Conservation (phyloP, 2,113 vertebrate species). For the Cercopithecus mona region DNA sequence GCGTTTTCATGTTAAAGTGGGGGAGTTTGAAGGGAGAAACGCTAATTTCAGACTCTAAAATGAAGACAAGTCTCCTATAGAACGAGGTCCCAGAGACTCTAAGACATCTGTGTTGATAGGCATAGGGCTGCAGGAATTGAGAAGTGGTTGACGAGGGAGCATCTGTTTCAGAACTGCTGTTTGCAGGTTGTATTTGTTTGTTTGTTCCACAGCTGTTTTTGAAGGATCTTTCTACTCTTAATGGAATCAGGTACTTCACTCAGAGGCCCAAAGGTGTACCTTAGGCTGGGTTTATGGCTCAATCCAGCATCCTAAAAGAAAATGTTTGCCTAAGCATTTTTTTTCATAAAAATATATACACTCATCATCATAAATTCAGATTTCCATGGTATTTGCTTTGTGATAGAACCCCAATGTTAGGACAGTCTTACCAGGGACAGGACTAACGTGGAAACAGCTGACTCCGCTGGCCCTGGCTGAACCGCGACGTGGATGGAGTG, state of each 20-base stretch:
- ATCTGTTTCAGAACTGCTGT: too few relatives aligned
- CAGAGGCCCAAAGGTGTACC: not conserved
- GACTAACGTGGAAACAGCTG: fast-evolving
- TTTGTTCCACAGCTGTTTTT: fast-evolving
- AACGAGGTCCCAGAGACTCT: fast-evolving
- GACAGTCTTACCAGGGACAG: fast-evolving
- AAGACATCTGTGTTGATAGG: not conserved
- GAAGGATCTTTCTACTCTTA: not conserved
- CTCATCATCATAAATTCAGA: not conserved
- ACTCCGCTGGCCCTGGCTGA: fast-evolving
- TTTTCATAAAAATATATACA: not conserved
- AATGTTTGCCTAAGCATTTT: not conserved
- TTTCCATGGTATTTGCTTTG: not conserved
- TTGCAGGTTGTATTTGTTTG: fast-evolving
- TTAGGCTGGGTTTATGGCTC: not conserved
- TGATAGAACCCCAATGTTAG: not conserved
- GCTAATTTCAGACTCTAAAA: not conserved
- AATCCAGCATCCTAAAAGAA: too few relatives aligned
- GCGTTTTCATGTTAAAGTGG: not conserved
- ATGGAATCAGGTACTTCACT: fast-evolving
- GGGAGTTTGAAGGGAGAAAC: not conserved
- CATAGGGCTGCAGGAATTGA: fast-evolving
- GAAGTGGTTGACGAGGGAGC: fast-evolving
- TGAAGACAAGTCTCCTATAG: not conserved
- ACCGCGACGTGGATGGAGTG: fast-evolving